These are phyloP conservation scores for Benthosema pterotum DNA, from an alignment of 2,797 vertebrate species.

Conservation along the genomic window DNA sequence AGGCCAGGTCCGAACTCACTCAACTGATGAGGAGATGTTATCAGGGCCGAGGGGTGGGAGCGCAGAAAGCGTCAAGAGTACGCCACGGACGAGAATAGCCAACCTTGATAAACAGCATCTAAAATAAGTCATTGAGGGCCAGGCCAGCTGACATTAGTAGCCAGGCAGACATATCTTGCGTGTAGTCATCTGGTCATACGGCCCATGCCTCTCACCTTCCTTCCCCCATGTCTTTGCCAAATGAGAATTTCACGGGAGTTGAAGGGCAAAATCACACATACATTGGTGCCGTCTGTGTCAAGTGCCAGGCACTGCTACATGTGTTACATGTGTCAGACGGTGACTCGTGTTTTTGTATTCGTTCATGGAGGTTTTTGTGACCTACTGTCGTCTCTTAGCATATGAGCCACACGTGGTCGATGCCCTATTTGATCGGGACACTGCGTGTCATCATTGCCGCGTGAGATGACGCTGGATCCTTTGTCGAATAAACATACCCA, in stretches of 20 bases:
- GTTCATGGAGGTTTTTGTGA: not conserved
- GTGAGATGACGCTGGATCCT: too few species aligned
- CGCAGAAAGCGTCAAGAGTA: not conserved
- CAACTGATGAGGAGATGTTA: not conserved
- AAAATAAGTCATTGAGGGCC: slow-evolving; percentile 5
- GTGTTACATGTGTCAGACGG: not conserved
- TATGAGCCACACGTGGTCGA: too few species aligned
- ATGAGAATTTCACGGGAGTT: not conserved
- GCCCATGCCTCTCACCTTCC: not conserved
- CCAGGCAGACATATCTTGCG: not conserved
- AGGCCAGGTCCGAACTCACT: too few species aligned
- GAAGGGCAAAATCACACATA: too few species aligned
- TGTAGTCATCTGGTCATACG: not conserved
- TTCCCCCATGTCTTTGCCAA: not conserved
- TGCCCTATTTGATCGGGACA: too few species aligned
- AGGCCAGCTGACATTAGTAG: not conserved
- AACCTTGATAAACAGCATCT: slow-evolving; percentile 6
- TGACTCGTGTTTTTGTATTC: not conserved
- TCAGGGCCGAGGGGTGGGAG: not conserved
- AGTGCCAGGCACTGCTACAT: not conserved
- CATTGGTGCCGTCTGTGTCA: not conserved
- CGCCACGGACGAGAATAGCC: slow-evolving; percentile 1
- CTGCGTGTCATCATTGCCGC: too few species aligned
- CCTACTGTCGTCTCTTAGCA: not conserved
- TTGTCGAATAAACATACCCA: too few species aligned